Evolutionary conservation across 2,113 vertebrate genomes (phyloP).

Genomic region (Chaetodon auriga): DNA sequence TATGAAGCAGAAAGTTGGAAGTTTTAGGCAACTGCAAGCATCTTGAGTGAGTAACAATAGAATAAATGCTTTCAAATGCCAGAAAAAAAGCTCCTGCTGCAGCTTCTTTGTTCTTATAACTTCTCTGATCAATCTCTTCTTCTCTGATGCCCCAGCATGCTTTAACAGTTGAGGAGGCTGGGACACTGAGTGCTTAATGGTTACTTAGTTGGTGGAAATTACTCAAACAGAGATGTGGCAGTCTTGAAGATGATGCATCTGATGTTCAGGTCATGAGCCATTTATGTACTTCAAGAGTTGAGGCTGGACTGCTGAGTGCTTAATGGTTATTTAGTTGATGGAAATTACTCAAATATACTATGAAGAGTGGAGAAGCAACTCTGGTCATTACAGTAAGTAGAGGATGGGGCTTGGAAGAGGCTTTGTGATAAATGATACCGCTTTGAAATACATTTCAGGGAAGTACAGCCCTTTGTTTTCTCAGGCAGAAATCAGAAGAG

Average conservation of each 20-base stretch:
- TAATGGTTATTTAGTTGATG: slow-evolving; percentile 78
- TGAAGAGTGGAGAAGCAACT: slow-evolving; percentile 54
- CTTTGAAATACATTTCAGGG: slow-evolving; percentile 45
- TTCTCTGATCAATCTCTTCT: slow-evolving; percentile 49
- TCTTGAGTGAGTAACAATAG: background rate
- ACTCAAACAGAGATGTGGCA: slow-evolving; percentile 51
- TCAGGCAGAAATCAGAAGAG: slow-evolving; percentile 33
- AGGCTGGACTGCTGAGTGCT: slow-evolving; percentile 62
- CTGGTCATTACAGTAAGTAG: slow-evolving; percentile 69
- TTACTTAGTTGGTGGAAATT: slow-evolving; percentile 65
- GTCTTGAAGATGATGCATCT: slow-evolving; percentile 62
- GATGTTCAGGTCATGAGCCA: slow-evolving; percentile 66
- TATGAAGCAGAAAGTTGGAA: background rate
- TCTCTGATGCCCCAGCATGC: slow-evolving; percentile 27
- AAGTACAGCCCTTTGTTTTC: slow-evolving; percentile 53
- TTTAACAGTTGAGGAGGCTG: slow-evolving; percentile 3
- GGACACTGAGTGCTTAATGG: slow-evolving; percentile 69
- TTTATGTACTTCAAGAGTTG: slow-evolving; percentile 69
- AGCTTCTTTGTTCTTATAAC: slow-evolving; percentile 3
- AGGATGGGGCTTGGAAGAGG: slow-evolving; percentile 23
- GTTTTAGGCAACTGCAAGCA: slow-evolving; percentile 1
- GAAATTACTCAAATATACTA: slow-evolving; percentile 68
- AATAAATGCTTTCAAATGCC: background rate
- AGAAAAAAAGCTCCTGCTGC: background rate
- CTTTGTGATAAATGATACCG: slow-evolving; percentile 46